Percentiles rank a stretch among this genome's conserved stretches.
These are phyloP conservation scores for Monochamus alternatus DNA, from an alignment of 2,888 invertebrate species.

Conservation along the genomic window DNA sequence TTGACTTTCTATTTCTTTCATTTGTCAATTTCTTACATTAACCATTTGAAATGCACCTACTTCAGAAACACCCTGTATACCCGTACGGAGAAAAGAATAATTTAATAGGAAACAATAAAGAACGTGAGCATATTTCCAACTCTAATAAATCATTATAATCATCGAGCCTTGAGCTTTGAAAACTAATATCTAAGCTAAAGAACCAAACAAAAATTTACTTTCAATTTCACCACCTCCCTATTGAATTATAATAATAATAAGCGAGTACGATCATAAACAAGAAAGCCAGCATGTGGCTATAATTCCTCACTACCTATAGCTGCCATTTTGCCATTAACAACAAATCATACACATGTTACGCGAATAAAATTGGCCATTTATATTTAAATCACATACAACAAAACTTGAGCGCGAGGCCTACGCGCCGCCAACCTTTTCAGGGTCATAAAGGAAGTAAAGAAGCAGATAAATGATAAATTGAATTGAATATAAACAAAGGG, in stretches of 20 bases:
- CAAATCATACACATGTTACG: constrained; percentile 18
- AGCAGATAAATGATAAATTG: not conserved
- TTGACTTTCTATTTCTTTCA: too few relatives aligned
- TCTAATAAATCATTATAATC: not conserved
- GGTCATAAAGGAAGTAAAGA: not conserved
- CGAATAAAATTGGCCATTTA: not conserved
- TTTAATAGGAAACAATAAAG: too few relatives aligned
- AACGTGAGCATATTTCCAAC: not conserved
- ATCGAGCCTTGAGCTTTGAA: not conserved
- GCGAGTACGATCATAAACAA: not conserved
- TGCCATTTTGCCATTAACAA: not conserved
- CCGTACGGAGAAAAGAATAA: too few relatives aligned
- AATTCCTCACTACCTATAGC: not conserved
- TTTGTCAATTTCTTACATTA: too few relatives aligned
- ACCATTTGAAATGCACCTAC: too few relatives aligned
- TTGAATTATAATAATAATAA: not conserved
- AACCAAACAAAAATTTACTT: not conserved
- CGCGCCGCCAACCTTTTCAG: not conserved
- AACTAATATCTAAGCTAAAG: not conserved
- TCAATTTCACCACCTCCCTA: constrained; percentile 14
- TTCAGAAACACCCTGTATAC: too few relatives aligned
- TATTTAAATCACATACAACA: not conserved
- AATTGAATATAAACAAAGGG: too few relatives aligned
- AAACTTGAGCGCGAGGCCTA: not conserved
- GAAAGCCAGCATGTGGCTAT: constrained; percentile 4